Evolutionary conservation across 2,888 invertebrate genomes (phyloP).

Genomic region (Apeira syringaria): DNA sequence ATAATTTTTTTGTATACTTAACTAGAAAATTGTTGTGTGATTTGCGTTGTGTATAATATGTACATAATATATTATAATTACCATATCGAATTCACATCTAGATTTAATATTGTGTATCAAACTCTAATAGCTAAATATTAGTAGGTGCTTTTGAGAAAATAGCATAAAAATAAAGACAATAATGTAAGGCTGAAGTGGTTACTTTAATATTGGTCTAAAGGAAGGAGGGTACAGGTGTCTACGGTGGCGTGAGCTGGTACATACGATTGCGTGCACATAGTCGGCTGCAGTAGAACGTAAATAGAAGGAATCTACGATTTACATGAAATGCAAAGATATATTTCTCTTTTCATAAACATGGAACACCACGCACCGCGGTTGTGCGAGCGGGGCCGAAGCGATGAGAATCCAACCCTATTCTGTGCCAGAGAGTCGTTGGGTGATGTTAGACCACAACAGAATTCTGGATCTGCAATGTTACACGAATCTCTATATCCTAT

Average conservation of each 20-base stretch:
- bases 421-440: conserved; percentile 89
- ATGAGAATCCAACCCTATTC: conserved; percentile 80
- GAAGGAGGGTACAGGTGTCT: conserved; percentile 44
- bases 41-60: neutral
- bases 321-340: conserved; percentile 46
- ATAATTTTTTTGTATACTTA: neutral
- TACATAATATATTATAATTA: conserved; percentile 1
- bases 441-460: conserved; percentile 93
- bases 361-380: conserved; percentile 85
- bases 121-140: conserved; percentile 13
- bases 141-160: conserved; percentile 8
- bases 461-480: conserved; percentile 93
- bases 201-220: conserved; percentile 43
- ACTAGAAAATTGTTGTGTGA: no score
- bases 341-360: conserved; percentile 83
- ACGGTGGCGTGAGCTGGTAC: conserved; percentile 50
- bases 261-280: conserved; percentile 38
- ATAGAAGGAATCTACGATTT: conserved; percentile 46
- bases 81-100: conserved; percentile 2
- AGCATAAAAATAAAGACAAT: conserved; percentile 3
- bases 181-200: conserved; percentile 33
- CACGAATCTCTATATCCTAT: conserved; percentile 42
- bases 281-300: conserved; percentile 51
- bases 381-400: conserved; percentile 82
- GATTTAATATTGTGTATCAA: conserved; percentile 8